Evolutionary conservation across 1,140 invertebrate species (phyloP), one percentile per base, ranked within the genome.

Genomic region (Reticulitermes speratus): DNA sequence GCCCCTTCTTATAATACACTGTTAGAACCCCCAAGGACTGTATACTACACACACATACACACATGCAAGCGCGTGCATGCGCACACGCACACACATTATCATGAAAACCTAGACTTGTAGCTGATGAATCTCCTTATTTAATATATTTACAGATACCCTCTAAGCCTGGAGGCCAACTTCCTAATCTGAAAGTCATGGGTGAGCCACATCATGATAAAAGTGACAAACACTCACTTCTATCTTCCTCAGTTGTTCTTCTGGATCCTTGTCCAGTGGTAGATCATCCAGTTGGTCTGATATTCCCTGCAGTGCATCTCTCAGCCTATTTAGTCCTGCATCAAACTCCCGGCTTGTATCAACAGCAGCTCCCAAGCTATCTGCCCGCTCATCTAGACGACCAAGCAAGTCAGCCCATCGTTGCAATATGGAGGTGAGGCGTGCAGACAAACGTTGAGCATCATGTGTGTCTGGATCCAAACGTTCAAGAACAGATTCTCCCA

Each of bases 271-370:
- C 8, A 94, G 90, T n/a, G 95, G 94, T 45, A 98, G 90, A 86
- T 97, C 95, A 89, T 98, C 97, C 88, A 97, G 91, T 88, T 97
- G 95, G 89, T 98, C 97, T 30, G 95, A 95, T 87, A 99, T 97
- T 69, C 94, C 94, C 89, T 97, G 96, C 55, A 99, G 90, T 19
- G 96, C 96, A 89, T 97, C 96, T 52, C 95, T 93, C 1, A 98
- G 91, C 19, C 96, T 93, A 86, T 95, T 95, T 3, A 97, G 92
- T 30, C 95, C 96, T 0, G 96, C 96, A 90, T 98, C 97, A 89
- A 98, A 98, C 90, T 98, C 97, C 86, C 96, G 94, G 87, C 96
- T 97, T 16, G 96, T 97, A 88, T 97, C 96, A 75, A 96, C 96
- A 14, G 97, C 97, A 30, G 97, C 96, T 83, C 97, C 96, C 32